Conservation (phyloP, 2,797 vertebrate genomes). For the Cottoperca gobio region DNA sequence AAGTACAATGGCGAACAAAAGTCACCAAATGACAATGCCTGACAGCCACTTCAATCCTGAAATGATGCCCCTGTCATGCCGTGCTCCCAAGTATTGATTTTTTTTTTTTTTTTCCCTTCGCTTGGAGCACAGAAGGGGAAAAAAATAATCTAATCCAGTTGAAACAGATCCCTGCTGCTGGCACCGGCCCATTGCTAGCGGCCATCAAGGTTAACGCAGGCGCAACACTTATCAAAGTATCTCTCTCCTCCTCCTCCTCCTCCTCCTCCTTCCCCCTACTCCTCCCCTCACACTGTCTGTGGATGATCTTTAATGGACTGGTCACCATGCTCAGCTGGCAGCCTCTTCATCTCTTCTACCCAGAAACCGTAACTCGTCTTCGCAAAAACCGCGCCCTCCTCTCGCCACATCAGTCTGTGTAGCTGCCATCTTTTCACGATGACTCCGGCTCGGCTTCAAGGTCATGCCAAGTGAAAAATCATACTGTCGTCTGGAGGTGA, state of each 20-base stretch:
- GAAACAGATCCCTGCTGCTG: constrained; percentile 85
- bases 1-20: constrained; percentile 95
- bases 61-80: constrained; percentile 91
- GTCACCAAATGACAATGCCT: constrained; percentile 95
- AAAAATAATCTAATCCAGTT: constrained; percentile 89
- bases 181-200: constrained; percentile 79
- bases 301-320: constrained; percentile 90
- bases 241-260: constrained; percentile 82
- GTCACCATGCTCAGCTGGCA: constrained; percentile 84
- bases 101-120: constrained; percentile 83
- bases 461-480: constrained; percentile 82
- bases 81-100: constrained; percentile 94
- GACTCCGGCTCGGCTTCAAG: constrained; percentile 77
- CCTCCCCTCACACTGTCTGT: constrained; percentile 63
- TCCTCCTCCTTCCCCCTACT: constrained; percentile 71
- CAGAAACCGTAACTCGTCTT: constrained; percentile 55
- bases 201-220: constrained; percentile 97
- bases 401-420: constrained; percentile 70
- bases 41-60: constrained; percentile 97
- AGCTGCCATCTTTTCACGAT: constrained; percentile 58
- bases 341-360: constrained; percentile 76
- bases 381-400: constrained; percentile 57
- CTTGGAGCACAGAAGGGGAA: constrained; percentile 62
- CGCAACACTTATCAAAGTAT: constrained; percentile 97
- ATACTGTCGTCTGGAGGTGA: constrained; percentile 74